phyloP scores from a whole-genome alignment of 2,888 invertebrate species.

The Epirrhoe alternata region DNA sequence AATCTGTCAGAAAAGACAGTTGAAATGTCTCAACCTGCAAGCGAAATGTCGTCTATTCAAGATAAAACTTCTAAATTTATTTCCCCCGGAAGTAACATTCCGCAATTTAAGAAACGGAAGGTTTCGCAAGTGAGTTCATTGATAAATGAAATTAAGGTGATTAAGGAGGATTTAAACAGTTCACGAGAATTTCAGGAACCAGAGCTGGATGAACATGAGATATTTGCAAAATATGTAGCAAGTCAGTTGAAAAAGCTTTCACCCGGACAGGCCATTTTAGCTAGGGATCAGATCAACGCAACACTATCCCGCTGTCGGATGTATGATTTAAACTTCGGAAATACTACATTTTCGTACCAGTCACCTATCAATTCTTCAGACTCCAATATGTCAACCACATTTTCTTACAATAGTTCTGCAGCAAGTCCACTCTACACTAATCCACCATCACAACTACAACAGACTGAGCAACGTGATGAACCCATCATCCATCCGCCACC shows the following conservation, averaged over 20 bases:
- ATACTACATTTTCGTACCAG: slow-evolving; percentile 37
- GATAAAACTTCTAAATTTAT: slow-evolving; percentile 28
- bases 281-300: slow-evolving; percentile 32
- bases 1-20: slow-evolving; percentile 30
- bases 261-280: slow-evolving; percentile 34
- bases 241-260: slow-evolving; percentile 34
- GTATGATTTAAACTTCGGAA: slow-evolving; percentile 32
- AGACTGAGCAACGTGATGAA: slow-evolving; percentile 28
- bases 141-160: slow-evolving; percentile 35
- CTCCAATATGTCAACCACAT: slow-evolving; percentile 29
- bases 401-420: slow-evolving; percentile 30
- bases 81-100: slow-evolving; percentile 28
- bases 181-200: slow-evolving; percentile 32
- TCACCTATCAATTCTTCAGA: slow-evolving; percentile 36
- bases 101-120: slow-evolving; percentile 21
- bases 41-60: slow-evolving; percentile 30
- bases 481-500: slow-evolving; percentile 30
- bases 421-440: slow-evolving; percentile 30
- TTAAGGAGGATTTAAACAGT: slow-evolving; percentile 35
- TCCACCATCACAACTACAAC: slow-evolving; percentile 26
- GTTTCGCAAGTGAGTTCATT: slow-evolving; percentile 29
- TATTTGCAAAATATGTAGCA: slow-evolving; percentile 35
- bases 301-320: slow-evolving; percentile 30
- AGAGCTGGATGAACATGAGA: slow-evolving; percentile 34
- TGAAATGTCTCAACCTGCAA: slow-evolving; percentile 31